Conservation (phyloP, 2,888 invertebrate genomes). For the Ochropleura plecta region DNA sequence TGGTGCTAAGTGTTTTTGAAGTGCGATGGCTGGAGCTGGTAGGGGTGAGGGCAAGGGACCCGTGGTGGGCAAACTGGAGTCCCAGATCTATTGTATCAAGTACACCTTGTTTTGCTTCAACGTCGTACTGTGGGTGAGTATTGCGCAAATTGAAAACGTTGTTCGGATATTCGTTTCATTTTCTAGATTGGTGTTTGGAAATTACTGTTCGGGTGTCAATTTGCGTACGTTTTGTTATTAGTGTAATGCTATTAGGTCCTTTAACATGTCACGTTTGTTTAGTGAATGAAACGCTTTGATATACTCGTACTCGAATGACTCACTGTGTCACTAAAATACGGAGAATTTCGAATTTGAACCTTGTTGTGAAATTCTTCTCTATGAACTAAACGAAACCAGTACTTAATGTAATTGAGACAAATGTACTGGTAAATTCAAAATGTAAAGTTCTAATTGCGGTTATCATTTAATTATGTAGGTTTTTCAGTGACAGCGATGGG, state of each 20-base stretch:
- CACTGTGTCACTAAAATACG: constrained; percentile 20
- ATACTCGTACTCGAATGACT: constrained; percentile 25
- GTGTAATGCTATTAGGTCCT: constrained; percentile 28
- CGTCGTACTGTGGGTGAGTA: constrained; percentile 94
- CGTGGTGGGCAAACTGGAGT: constrained; percentile 92
- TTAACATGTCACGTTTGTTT: constrained; percentile 23
- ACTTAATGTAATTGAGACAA: constrained; percentile 7
- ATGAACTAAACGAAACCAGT: not conserved
- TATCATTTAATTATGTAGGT: constrained; percentile 39
- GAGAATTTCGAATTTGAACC: not conserved
- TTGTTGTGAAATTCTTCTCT: constrained; percentile 8
- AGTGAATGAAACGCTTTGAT: constrained; percentile 26
- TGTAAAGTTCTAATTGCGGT: constrained; percentile 24
- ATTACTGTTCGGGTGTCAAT: constrained; percentile 47
- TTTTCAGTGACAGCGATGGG: constrained; percentile 37
- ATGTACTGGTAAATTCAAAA: constrained; percentile 4
- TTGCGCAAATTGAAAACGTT: constrained; percentile 62
- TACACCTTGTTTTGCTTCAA: constrained; percentile 96
- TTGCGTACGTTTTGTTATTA: constrained; percentile 26
- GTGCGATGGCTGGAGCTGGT: constrained; percentile 90
- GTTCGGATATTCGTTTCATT: constrained; percentile 54
- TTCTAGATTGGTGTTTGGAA: constrained; percentile 58
- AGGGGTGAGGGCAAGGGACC: constrained; percentile 88
- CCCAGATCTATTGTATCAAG: constrained; percentile 95
- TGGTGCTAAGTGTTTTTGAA: constrained; percentile 68